phyloP scores from a whole-genome alignment of 2,113 vertebrate species.

The Peromyscus polionotus region DNA sequence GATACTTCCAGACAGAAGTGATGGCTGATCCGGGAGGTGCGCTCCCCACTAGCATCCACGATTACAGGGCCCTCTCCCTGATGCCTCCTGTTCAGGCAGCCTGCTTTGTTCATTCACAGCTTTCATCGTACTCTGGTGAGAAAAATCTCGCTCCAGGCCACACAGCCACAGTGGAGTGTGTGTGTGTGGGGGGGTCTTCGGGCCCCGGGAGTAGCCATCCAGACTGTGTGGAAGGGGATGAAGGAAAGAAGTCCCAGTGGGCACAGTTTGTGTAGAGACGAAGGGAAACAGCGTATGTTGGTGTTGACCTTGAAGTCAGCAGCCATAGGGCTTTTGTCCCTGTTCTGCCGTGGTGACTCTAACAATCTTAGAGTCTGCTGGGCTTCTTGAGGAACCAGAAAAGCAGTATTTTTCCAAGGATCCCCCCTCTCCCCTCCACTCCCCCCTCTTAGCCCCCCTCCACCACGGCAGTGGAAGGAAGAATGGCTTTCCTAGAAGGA shows the following conservation, averaged over 20 bases:
- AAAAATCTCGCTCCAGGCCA: not conserved
- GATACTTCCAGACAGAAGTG: constrained; percentile 14
- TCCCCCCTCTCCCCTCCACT: too few relatives aligned
- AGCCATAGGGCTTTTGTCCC: not conserved
- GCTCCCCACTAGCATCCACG: not conserved
- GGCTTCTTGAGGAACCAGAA: not conserved
- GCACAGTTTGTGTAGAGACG: not conserved
- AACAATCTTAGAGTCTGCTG: not conserved
- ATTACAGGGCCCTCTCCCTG: not conserved
- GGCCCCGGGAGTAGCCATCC: not conserved
- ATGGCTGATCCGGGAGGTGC: not conserved
- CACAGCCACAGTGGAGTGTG: fast-evolving
- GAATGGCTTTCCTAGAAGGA: not conserved
- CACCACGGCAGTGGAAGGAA: too few relatives aligned
- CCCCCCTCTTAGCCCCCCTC: not conserved
- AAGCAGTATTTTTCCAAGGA: not conserved
- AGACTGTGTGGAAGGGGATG: not conserved
- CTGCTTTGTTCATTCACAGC: not conserved
- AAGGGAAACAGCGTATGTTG: not conserved
- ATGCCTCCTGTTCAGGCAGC: not conserved
- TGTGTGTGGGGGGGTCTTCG: not conserved
- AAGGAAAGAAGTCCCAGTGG: not conserved
- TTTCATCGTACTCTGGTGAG: not conserved
- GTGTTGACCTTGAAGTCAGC: not conserved
- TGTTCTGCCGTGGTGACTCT: not conserved